phyloP scores from a whole-genome alignment of 2,888 invertebrate genomes.

The Acleris holmiana region DNA sequence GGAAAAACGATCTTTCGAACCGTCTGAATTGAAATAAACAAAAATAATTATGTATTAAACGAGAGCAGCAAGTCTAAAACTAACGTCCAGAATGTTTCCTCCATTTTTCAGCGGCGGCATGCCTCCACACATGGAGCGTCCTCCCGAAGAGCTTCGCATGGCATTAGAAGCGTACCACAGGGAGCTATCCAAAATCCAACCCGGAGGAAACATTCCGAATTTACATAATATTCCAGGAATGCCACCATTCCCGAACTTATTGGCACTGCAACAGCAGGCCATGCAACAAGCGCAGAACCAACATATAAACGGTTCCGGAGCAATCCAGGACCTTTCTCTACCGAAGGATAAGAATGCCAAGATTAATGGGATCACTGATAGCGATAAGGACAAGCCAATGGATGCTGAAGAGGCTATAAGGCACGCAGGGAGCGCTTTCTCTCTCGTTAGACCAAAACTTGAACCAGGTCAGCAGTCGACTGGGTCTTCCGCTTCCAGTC shows the following conservation, averaged over 20 bases:
- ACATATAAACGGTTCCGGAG: conserved; percentile 86
- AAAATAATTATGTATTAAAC: conserved; percentile 48
- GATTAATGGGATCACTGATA: conserved; percentile 87
- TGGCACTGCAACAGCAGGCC: conserved; percentile 90
- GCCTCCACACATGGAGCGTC: conserved; percentile 84
- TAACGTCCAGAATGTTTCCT: conserved; percentile 90
- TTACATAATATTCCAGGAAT: conserved; percentile 77
- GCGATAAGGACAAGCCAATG: conserved; percentile 86
- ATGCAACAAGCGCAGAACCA: conserved; percentile 77
- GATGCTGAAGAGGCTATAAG: conserved; percentile 88
- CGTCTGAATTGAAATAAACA: background rate
- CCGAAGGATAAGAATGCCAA: conserved; percentile 90
- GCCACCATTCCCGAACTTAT: conserved; percentile 86
- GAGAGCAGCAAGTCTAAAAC: conserved; percentile 84
- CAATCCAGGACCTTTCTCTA: conserved; percentile 93
- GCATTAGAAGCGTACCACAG: conserved; percentile 96
- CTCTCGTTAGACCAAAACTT: conserved; percentile 93
- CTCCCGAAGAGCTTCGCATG: conserved; percentile 94
- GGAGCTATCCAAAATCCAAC: conserved; percentile 95
- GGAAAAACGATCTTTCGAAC: background rate
- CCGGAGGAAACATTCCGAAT: conserved; percentile 85
- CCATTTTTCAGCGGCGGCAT: conserved; percentile 92
- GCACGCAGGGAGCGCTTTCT: conserved; percentile 93
- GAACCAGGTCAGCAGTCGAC: conserved; percentile 90
- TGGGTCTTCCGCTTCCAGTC: conserved; percentile 92